Conservation (phyloP, 2,113 vertebrate genomes). For the Erpornis zantholeuca region DNA sequence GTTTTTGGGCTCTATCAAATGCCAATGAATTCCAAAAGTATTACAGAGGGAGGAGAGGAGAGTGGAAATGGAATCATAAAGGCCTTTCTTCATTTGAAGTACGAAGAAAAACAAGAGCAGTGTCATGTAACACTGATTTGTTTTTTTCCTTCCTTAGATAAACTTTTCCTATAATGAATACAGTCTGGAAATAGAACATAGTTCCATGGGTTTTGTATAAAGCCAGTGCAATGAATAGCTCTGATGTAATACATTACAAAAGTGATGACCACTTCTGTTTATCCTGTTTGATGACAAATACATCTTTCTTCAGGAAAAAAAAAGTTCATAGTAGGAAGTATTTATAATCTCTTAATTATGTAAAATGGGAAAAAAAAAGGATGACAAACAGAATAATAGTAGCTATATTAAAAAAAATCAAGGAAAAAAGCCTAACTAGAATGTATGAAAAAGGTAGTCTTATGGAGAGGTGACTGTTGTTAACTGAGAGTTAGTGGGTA, state of each 20-base stretch:
- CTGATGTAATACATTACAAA: neutral
- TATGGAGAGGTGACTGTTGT: neutral
- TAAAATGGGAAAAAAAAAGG: neutral
- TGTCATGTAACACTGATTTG: neutral
- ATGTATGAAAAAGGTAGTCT: neutral
- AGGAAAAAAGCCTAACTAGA: rapidly evolving
- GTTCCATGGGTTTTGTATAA: neutral
- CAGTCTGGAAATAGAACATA: neutral
- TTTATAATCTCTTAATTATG: neutral
- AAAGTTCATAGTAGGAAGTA: neutral
- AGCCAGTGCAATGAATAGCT: neutral
- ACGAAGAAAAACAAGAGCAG: neutral
- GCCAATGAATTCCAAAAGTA: neutral
- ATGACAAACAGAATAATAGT: neutral
- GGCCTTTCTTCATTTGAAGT: neutral
- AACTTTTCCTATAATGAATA: neutral
- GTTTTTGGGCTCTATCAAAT: neutral
- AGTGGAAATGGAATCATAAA: neutral
- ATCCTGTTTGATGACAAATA: neutral
- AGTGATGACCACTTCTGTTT: neutral
- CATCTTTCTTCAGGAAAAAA: neutral
- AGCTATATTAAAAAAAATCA: neutral
- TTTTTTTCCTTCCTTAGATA: neutral
- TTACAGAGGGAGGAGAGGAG: neutral
- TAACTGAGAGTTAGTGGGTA: neutral